These are phyloP conservation scores for Drosophila carrolli DNA, from an alignment of 1,140 invertebrate genomes.

Conservation along the genomic window DNA sequence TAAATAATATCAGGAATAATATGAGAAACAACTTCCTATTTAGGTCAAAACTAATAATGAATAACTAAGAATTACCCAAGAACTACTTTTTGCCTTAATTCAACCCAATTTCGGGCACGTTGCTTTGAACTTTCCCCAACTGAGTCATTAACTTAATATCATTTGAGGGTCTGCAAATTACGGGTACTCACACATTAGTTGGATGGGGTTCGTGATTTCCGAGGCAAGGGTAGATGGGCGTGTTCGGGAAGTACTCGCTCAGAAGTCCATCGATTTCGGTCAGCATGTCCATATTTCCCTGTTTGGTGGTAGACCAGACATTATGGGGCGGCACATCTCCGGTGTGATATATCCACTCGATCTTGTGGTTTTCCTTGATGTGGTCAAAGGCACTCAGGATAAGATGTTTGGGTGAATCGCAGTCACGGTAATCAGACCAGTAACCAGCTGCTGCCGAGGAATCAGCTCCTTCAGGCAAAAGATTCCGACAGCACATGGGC, in stretches of 20 bases:
- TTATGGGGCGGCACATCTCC: conserved; percentile 94
- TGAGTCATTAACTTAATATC: conserved; percentile 28
- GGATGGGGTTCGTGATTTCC: conserved; percentile 96
- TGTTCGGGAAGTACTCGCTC: conserved; percentile 87
- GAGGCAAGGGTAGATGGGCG: conserved; percentile 89
- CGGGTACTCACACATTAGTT: conserved; percentile 87
- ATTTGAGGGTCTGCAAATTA: conserved; percentile 85
- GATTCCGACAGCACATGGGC: conserved; percentile 90
- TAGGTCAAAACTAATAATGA: neutral
- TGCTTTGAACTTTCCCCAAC: conserved; percentile 8
- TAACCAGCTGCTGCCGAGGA: conserved; percentile 85
- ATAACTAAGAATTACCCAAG: conserved; percentile 1
- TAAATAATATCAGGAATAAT: no score
- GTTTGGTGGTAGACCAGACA: conserved; percentile 91
- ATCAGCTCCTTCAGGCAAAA: conserved; percentile 19
- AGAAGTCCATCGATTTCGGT: conserved; percentile 86
- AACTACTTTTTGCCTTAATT: conserved; percentile 1
- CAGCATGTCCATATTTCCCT: conserved; percentile 88
- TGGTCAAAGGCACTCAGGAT: conserved; percentile 87
- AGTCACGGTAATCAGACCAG: conserved; percentile 91
- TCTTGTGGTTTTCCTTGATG: conserved; percentile 86
- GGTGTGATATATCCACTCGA: conserved; percentile 92
- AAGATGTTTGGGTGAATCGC: conserved; percentile 89
- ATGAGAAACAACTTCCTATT: no score
- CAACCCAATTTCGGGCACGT: neutral